phyloP scores from a whole-genome alignment of 2,888 invertebrate species.

The Nezara viridula region DNA sequence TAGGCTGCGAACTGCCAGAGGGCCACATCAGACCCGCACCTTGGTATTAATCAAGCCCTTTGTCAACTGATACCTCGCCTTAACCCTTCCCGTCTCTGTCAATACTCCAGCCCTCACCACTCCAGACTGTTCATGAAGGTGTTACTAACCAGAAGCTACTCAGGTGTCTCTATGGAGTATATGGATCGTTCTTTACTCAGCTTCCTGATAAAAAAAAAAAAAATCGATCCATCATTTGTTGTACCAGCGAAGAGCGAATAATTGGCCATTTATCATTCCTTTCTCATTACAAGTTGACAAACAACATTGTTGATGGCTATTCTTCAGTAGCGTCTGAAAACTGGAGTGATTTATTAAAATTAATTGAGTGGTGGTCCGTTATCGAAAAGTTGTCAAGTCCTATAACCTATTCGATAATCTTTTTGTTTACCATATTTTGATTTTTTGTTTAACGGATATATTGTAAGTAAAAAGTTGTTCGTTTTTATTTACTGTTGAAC shows the following conservation, averaged over 20 bases:
- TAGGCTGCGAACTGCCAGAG: neutral
- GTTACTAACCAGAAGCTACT: neutral
- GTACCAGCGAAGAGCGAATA: neutral
- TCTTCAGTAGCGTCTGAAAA: neutral
- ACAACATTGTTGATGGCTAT: neutral
- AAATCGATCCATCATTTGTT: neutral
- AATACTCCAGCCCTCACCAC: neutral
- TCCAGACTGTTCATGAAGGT: neutral
- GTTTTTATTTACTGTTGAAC: no score
- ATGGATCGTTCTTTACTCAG: neutral
- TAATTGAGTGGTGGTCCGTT: neutral
- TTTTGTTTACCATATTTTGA: neutral
- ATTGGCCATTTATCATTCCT: neutral
- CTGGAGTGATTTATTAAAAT: neutral
- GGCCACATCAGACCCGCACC: neutral
- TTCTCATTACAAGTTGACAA: neutral
- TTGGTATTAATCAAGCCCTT: neutral
- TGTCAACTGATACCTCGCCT: slow-evolving; percentile 18
- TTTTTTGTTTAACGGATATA: neutral
- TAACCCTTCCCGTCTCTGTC: neutral
- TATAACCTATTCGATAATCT: neutral
- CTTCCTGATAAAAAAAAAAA: neutral
- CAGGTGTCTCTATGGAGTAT: neutral
- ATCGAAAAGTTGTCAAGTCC: neutral
- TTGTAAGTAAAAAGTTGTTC: no score